These are phyloP conservation scores for Lethenteron reissneri DNA, from an alignment of 2,113 vertebrate genomes.

Conservation along the genomic window DNA sequence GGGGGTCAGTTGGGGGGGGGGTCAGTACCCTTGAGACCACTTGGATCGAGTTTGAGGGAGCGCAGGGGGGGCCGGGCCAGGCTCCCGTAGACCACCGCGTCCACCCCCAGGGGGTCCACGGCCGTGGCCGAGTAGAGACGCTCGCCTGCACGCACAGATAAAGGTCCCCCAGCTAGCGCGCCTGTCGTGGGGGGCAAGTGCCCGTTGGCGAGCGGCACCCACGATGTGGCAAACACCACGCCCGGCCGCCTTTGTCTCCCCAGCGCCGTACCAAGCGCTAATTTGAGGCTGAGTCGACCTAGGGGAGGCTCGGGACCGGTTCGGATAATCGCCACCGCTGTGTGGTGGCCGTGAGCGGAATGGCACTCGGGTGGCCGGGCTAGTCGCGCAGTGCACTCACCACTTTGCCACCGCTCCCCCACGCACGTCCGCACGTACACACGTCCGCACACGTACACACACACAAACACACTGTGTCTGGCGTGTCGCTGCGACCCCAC, in stretches of 20 bases:
- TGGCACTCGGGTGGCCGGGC: background rate
- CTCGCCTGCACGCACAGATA: constrained; percentile 27
- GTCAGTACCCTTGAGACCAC: constrained; percentile 60
- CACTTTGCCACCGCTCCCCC: background rate
- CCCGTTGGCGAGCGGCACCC: background rate
- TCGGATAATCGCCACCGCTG: background rate
- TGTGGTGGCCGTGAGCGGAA: background rate
- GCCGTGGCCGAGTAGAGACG: constrained; percentile 70
- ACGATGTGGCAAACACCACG: background rate
- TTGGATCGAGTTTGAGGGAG: constrained; percentile 77
- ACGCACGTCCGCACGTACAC: no score
- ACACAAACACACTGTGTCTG: no score
- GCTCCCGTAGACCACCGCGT: constrained; percentile 64
- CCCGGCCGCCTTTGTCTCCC: background rate
- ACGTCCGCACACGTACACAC: no score
- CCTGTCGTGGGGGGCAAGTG: background rate
- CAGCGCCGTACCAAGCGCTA: background rate
- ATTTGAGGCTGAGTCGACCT: background rate
- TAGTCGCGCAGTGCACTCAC: background rate
- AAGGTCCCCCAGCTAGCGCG: background rate
- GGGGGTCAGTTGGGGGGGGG: background rate
- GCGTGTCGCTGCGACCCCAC: no score
- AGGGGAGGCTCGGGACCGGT: background rate
- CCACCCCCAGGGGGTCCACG: constrained; percentile 66
- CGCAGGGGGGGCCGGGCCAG: constrained; percentile 42